Conservation (phyloP, 2,888 invertebrate genomes). For the Cylloceria caligata region DNA sequence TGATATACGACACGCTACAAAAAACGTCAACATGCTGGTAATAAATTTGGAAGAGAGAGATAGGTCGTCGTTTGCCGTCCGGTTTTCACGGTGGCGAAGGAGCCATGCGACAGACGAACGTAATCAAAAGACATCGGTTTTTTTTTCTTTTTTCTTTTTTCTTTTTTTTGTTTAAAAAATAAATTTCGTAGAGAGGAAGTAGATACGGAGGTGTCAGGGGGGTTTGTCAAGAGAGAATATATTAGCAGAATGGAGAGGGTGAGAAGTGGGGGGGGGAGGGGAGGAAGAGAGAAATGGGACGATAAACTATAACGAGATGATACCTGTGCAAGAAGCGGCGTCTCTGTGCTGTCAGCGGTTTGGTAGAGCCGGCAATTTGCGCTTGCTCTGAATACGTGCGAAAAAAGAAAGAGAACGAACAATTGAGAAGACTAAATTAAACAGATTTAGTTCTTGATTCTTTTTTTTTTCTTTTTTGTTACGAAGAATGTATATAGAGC, state of each 20-base stretch:
- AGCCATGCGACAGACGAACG: slow-evolving; percentile 58
- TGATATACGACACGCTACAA: slow-evolving; percentile 7
- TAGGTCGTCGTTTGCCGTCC: slow-evolving; percentile 11
- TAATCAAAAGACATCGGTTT: slow-evolving; percentile 8
- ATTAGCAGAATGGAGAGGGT: slow-evolving; percentile 7
- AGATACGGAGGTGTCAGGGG: background rate
- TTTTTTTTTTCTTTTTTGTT: slow-evolving; percentile 19
- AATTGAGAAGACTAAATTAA: slow-evolving; percentile 68
- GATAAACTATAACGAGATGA: slow-evolving; percentile 77
- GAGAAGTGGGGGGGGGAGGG: too few species aligned
- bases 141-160: background rate
- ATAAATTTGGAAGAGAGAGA: slow-evolving; percentile 22
- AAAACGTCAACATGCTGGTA: slow-evolving; percentile 37
- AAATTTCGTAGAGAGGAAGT: background rate
- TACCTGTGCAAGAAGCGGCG: slow-evolving; percentile 85
- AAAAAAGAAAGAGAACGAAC: slow-evolving; percentile 82
- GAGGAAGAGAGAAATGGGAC: slow-evolving; percentile 59
- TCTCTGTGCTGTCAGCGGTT: slow-evolving; percentile 85
- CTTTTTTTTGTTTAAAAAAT: slow-evolving; percentile 12
- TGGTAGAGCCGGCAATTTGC: slow-evolving; percentile 84
- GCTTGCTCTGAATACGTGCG: slow-evolving; percentile 84
- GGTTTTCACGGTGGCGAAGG: slow-evolving; percentile 24
- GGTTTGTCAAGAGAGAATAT: slow-evolving; percentile 53
- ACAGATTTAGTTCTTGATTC: slow-evolving; percentile 43
- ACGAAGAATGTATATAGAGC: slow-evolving; percentile 21